These are phyloP conservation scores for Dinoponera quadriceps DNA, from an alignment of 1,140 invertebrate genomes.

Conservation along the genomic window DNA sequence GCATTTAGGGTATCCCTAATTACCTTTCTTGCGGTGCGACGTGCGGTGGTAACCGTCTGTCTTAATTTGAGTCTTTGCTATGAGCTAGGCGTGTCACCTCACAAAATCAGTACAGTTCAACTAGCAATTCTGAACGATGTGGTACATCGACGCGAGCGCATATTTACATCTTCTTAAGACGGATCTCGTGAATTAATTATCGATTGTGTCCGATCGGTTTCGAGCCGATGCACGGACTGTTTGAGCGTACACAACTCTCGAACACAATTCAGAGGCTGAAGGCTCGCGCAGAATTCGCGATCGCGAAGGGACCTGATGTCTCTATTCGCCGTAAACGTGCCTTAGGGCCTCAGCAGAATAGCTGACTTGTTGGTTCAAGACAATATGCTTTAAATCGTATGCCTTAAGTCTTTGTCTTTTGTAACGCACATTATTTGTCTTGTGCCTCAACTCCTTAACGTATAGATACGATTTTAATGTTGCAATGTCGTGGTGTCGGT, in stretches of 20 bases:
- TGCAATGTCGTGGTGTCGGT: too few species aligned
- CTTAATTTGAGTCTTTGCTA: constrained; percentile 75
- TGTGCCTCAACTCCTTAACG: too few species aligned
- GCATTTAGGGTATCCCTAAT: neutral
- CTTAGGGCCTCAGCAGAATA: too few species aligned
- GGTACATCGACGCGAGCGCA: neutral
- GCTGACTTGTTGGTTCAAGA: too few species aligned
- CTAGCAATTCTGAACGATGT: neutral
- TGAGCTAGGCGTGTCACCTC: constrained; percentile 81
- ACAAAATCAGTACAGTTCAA: constrained; percentile 68
- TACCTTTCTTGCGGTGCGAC: constrained; percentile 54
- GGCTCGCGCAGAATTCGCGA: neutral
- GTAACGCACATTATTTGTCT: too few species aligned
- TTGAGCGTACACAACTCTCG: neutral
- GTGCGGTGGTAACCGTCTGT: constrained; percentile 2
- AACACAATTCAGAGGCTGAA: neutral
- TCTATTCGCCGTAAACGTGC: constrained; percentile 1
- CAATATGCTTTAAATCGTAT: too few species aligned
- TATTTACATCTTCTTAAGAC: neutral
- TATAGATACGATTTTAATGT: too few species aligned
- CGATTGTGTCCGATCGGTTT: neutral
- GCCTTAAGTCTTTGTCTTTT: too few species aligned
- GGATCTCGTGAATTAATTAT: neutral
- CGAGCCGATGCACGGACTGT: neutral
- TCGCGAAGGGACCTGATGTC: neutral